Percentiles rank a stretch among this genome's conserved stretches.
Evolutionary conservation across 1,140 invertebrate species (phyloP).

Genomic region (Drosophila baimaii): DNA sequence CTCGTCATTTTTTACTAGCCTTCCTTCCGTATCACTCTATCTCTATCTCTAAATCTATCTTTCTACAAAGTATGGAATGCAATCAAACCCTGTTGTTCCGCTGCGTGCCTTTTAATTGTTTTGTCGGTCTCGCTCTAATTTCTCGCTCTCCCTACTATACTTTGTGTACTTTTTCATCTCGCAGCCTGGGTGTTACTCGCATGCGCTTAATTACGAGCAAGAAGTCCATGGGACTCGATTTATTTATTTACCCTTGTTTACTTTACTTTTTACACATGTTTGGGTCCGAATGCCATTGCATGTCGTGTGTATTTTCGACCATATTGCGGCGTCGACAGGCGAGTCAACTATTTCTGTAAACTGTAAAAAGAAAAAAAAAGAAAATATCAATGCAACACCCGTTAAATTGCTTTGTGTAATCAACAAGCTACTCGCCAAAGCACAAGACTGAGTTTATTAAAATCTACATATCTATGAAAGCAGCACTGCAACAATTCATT

Average conservation of each 20-base stretch:
- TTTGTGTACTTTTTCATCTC: conserved; percentile 24
- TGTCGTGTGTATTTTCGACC: conserved; percentile 27
- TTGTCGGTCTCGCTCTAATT: conserved; percentile 36
- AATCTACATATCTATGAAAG: conserved; percentile 28
- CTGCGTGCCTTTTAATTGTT: conserved; percentile 62
- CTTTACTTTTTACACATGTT: conserved; percentile 33
- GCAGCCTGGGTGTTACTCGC: conserved; percentile 57
- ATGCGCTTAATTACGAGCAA: conserved; percentile 72
- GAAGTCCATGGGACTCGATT: conserved; percentile 40
- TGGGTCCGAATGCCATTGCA: conserved; percentile 41
- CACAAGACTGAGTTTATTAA: conserved; percentile 38
- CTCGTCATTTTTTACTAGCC: conserved; percentile 47
- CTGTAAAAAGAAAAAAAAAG: conserved; percentile 26
- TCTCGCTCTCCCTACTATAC: conserved; percentile 16
- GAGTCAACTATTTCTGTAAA: conserved; percentile 27
- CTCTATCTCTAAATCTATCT: conserved; percentile 14
- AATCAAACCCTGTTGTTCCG: conserved; percentile 31
- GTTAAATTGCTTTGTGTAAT: conserved; percentile 30
- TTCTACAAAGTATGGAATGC: conserved; percentile 45
- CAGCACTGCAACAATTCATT: conserved; percentile 42
- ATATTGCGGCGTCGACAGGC: conserved; percentile 10
- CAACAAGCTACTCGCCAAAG: conserved; percentile 37
- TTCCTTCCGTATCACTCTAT: conserved; percentile 19
- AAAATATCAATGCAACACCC: conserved; percentile 20
- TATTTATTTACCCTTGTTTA: conserved; percentile 38